phyloP scores from a whole-genome alignment of 1,140 invertebrate species.

The Chymomyza costata region DNA sequence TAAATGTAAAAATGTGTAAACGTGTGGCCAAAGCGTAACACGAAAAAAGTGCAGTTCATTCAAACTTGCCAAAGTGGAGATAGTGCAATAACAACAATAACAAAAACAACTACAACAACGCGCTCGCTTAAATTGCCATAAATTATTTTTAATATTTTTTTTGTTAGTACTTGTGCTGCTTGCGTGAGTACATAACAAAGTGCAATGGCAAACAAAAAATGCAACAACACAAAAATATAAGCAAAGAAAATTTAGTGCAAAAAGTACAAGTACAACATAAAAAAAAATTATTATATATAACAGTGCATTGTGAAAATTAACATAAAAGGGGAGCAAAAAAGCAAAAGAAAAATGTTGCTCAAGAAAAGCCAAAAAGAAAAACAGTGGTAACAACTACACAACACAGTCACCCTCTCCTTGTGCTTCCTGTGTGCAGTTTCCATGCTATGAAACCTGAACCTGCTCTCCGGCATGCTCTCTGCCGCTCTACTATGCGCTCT shows the following conservation, averaged over 20 bases:
- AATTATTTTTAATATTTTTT: slow-evolving; percentile 44
- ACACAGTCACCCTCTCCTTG: slow-evolving; percentile 12
- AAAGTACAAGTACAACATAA: too few relatives aligned
- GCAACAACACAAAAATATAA: too few relatives aligned
- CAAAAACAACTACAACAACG: slow-evolving; percentile 21
- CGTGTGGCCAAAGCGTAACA: slow-evolving; percentile 33
- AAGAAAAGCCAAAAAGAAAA: slow-evolving; percentile 31
- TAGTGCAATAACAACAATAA: slow-evolving; percentile 21
- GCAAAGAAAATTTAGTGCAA: too few relatives aligned
- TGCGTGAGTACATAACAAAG: too few relatives aligned
- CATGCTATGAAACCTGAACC: slow-evolving; percentile 31
- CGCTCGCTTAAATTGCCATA: slow-evolving; percentile 56
- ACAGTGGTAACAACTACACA: slow-evolving; percentile 17
- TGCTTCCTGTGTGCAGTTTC: background rate
- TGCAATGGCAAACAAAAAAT: too few relatives aligned
- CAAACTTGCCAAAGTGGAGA: slow-evolving; percentile 44
- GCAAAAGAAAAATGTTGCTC: slow-evolving; percentile 30
- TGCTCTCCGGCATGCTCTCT: too few relatives aligned
- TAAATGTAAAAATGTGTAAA: slow-evolving; percentile 55
- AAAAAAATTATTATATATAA: slow-evolving; percentile 43
- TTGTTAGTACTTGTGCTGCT: too few relatives aligned
- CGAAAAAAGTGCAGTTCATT: slow-evolving; percentile 56
- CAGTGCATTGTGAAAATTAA: slow-evolving; percentile 32
- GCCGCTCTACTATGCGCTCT: too few relatives aligned
- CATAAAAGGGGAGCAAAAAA: slow-evolving; percentile 24